Evolutionary conservation across 2,797 vertebrate species (phyloP).

Genomic region (Jordanella pulchra): DNA sequence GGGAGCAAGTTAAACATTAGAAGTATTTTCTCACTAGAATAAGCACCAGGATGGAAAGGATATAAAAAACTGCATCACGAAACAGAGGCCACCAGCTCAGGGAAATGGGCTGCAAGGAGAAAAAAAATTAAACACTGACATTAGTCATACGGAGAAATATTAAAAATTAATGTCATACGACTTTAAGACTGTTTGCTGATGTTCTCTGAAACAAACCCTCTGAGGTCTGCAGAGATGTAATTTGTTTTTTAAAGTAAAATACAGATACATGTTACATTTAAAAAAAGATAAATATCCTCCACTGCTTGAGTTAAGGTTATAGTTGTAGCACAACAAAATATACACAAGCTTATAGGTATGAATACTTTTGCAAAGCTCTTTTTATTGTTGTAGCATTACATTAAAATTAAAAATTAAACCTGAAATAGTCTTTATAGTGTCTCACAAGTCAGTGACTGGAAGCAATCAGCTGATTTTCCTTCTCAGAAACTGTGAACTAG

Average conservation of each 20-base stretch:
- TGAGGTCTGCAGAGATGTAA: background rate
- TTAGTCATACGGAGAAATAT: no score
- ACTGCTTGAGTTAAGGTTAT: background rate
- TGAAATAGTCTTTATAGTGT: no score
- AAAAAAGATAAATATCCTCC: background rate
- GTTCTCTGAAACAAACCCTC: background rate
- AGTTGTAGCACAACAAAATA: background rate
- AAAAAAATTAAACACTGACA: conserved; percentile 6
- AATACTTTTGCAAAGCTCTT: background rate
- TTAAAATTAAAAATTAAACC: no score
- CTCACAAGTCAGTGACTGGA: no score
- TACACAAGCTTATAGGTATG: background rate
- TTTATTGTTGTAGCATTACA: background rate
- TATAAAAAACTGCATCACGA: conserved; percentile 82
- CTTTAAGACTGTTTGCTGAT: background rate
- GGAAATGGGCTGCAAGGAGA: conserved; percentile 69
- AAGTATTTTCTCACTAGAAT: conserved; percentile 76
- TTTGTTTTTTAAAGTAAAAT: no score
- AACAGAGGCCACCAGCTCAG: conserved; percentile 86
- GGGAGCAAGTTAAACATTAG: background rate
- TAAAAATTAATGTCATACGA: no score
- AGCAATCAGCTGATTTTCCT: no score
- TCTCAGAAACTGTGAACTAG: no score
- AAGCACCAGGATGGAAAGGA: conserved; percentile 81
- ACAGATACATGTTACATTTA: background rate